Evolutionary conservation across 2,888 invertebrate genomes (phyloP).

Genomic region (Norana najaformis): DNA sequence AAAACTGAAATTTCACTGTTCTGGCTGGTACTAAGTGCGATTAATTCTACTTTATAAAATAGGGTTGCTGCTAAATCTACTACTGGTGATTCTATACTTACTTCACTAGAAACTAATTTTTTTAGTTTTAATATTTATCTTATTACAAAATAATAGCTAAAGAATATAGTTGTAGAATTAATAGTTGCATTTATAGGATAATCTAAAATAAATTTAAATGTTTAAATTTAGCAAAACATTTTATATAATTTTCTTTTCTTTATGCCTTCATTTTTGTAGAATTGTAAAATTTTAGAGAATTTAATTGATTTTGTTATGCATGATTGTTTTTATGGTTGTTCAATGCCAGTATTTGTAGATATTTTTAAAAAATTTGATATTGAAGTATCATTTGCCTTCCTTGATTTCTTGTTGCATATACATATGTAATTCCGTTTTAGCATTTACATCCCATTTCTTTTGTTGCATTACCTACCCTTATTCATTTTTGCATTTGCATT

Average conservation of each 20-base stretch:
- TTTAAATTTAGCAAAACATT: background rate
- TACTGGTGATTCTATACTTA: too few species aligned
- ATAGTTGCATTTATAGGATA: background rate
- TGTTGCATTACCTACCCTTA: constrained; percentile 13
- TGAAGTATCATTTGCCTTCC: background rate
- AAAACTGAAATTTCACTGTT: background rate
- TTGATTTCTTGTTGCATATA: background rate
- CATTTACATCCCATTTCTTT: background rate
- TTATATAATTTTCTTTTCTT: constrained; percentile 13
- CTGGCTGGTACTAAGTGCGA: background rate
- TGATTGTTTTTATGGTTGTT: constrained; percentile 5
- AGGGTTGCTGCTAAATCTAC: background rate
- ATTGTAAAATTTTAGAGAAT: background rate
- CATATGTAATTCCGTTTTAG: background rate
- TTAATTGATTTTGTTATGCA: background rate
- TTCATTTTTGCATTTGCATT: background rate
- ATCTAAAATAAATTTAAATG: background rate
- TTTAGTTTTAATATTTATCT: background rate
- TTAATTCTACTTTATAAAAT: background rate
- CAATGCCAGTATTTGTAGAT: constrained; percentile 5
- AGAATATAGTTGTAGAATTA: background rate
- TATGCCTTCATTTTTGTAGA: background rate
- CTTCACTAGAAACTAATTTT: background rate
- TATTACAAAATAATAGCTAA: background rate
- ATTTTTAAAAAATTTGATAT: background rate